Evolutionary conservation across 2,888 invertebrate genomes (phyloP).

Genomic region (Belgica antarctica): DNA sequence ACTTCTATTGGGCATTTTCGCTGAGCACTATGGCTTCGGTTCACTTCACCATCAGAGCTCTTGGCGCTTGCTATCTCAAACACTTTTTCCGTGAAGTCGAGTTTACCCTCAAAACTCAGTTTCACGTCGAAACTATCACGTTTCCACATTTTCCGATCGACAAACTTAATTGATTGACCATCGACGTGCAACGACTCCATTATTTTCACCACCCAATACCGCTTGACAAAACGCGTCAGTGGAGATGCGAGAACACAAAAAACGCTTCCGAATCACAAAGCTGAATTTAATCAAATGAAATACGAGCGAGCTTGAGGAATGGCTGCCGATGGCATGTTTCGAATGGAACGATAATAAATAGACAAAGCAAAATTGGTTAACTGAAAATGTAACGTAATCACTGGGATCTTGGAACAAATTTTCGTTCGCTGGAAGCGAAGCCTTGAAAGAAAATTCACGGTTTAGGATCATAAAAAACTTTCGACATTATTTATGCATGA

Average conservation of each 20-base stretch:
- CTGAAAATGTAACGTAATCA: no score
- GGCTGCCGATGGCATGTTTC: not conserved
- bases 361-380: not conserved
- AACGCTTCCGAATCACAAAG: not conserved
- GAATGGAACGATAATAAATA: not conserved
- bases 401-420: no score
- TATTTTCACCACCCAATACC: not conserved
- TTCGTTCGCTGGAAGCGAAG: not conserved
- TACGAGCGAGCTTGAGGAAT: not conserved
- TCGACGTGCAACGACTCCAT: not conserved
- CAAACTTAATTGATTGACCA: slow-evolving; percentile 29
- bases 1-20: slow-evolving; percentile 9
- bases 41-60: not conserved
- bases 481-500: no score
- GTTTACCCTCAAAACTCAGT: slow-evolving; percentile 15
- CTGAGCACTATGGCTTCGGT: not conserved
- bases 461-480: no score
- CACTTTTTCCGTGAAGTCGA: not conserved
- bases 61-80: not conserved
- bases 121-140: slow-evolving; percentile 1
- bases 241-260: not conserved
- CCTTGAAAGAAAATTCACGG: not conserved
- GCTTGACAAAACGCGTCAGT: not conserved
- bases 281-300: slow-evolving; percentile 16
- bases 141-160: slow-evolving; percentile 34